Base-by-base conservation (phyloP, 2,113 vertebrate genomes). In the Cyanocitta stelleri region DNA sequence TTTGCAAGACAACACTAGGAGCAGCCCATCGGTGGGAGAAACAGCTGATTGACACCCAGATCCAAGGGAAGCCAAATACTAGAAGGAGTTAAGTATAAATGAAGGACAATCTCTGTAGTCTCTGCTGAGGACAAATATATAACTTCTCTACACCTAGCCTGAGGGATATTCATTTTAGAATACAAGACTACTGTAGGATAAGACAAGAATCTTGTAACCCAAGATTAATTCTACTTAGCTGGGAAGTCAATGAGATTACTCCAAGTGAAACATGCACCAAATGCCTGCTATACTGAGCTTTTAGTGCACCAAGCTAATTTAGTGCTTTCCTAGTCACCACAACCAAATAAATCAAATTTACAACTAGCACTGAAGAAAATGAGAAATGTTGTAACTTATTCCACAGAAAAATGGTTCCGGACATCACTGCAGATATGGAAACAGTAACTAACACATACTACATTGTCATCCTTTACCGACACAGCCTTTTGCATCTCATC, bases 201-300 rank as follows among this genome's bases (percentile, higher is more conserved):
- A 93, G 82, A 94, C 92, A 95, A 94, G 88, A 93, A 74, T 88
- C 95, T 84, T 84, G 64, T 72, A 96, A 80, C 67, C 72, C 58
- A 95, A 95, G 96, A 94, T 95, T 94, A 94, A 96, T 92, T 96
- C 93, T 83, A 66, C 71, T 95, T 85, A 96, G 71, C 85, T 74
- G 68, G 41, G 61, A 95, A 96, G 74, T 96, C 95, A 96, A 85
- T 58, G 78, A 86, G 91, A 94, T 96, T 93, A 90, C 54, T 87
- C 85, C 69, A 82, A 96, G 48, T 69, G 91, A 96, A 95, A 93
- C 75, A 90, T 39, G 56, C 27, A 73, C 87, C 79, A 83, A 91
- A 69, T 1, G 15, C 59, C 67, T 67, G 43, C 63, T 80, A 43
- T 76, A 93, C 67, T 33, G 63, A 85, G 78, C 62, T 74, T 73